Percentiles rank a stretch among this genome's conserved stretches.
These are phyloP conservation scores for Anthophora plumipes DNA, from an alignment of 2,888 invertebrate species.

Conservation along the genomic window DNA sequence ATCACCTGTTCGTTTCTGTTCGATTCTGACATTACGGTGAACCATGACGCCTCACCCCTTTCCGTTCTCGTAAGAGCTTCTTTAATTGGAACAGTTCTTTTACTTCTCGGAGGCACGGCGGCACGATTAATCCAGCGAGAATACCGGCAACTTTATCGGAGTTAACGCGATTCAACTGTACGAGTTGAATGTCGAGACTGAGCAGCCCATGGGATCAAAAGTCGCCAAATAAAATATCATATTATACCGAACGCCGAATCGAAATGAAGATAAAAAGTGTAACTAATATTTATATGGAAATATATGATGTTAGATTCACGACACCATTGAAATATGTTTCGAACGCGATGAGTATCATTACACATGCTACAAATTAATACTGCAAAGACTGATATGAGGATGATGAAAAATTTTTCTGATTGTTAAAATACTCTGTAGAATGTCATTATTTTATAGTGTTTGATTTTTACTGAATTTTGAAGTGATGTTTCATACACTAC, in stretches of 20 bases:
- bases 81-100: slow-evolving; percentile 57
- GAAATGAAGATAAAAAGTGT: background rate
- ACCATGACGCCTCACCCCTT: background rate
- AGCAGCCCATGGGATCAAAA: slow-evolving; percentile 13
- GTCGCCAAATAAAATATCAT: background rate
- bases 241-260: background rate
- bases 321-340: too few relatives aligned
- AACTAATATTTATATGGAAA: background rate
- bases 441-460: too few relatives aligned
- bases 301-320: too few relatives aligned
- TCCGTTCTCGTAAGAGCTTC: slow-evolving; percentile 27
- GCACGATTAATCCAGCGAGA: slow-evolving; percentile 45
- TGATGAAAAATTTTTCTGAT: too few relatives aligned
- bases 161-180: slow-evolving; percentile 48
- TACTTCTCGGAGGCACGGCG: slow-evolving; percentile 33
- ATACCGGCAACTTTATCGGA: slow-evolving; percentile 39
- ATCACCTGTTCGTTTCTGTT: background rate
- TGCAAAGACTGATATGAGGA: too few relatives aligned
- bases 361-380: too few relatives aligned
- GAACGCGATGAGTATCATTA: too few relatives aligned
- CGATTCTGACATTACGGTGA: slow-evolving; percentile 1
- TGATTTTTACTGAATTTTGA: too few relatives aligned
- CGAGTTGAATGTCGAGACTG: slow-evolving; percentile 9
- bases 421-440: too few relatives aligned
- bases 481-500: too few relatives aligned